phyloP scores from a whole-genome alignment of 2,113 vertebrate genomes.

The Lates calcarifer region DNA sequence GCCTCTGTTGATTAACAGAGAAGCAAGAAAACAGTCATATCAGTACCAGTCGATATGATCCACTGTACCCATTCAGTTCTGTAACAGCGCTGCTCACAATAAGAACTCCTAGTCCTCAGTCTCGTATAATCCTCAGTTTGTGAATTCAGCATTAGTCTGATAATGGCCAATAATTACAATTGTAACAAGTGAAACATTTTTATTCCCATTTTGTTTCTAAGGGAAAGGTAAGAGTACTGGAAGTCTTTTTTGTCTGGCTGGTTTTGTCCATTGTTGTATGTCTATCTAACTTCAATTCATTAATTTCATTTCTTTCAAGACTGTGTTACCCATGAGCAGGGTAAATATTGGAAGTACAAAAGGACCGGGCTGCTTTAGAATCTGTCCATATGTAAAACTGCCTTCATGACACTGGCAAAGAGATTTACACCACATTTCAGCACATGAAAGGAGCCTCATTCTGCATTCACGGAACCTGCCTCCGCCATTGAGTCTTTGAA shows the following conservation, averaged over 20 bases:
- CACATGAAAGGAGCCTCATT: slow-evolving; percentile 82
- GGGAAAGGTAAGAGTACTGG: background rate
- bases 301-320: slow-evolving; percentile 61
- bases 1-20: slow-evolving; percentile 29
- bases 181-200: slow-evolving; percentile 27
- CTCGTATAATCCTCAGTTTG: background rate
- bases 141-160: slow-evolving; percentile 8
- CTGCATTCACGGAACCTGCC: slow-evolving; percentile 79
- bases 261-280: slow-evolving; percentile 37
- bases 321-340: slow-evolving; percentile 39
- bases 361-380: slow-evolving; percentile 58
- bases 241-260: slow-evolving; percentile 5
- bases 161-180: slow-evolving; percentile 11
- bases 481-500: slow-evolving; percentile 81
- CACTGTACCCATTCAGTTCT: background rate
- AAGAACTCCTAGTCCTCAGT: background rate
- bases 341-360: slow-evolving; percentile 71
- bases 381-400: slow-evolving; percentile 57
- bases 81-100: background rate
- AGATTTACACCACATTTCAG: slow-evolving; percentile 78
- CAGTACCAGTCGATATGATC: background rate
- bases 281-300: slow-evolving; percentile 44
- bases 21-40: slow-evolving; percentile 11
- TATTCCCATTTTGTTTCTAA: slow-evolving; percentile 5
- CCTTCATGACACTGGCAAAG: slow-evolving; percentile 59